Conservation (phyloP, 2,113 vertebrate species). For the Blennius ocellaris region DNA sequence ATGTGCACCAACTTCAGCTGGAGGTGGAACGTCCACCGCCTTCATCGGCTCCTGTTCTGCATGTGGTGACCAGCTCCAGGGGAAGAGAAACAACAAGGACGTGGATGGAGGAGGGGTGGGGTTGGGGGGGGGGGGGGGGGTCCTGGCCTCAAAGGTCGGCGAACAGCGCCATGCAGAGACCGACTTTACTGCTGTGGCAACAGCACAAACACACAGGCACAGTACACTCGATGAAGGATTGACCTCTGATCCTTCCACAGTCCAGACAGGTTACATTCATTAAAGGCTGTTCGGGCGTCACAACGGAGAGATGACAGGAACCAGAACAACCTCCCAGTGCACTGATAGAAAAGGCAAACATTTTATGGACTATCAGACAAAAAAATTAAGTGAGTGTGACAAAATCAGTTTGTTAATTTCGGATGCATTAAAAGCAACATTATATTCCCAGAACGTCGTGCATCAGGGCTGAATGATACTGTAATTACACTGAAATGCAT, state of each 20-base stretch:
- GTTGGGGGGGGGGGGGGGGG: background rate
- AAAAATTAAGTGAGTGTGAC: background rate
- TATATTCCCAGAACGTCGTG: too few relatives aligned
- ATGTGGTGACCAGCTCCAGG: background rate
- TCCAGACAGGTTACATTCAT: constrained; percentile 48
- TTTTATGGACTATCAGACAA: constrained; percentile 17
- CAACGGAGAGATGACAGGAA: background rate
- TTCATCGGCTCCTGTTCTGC: background rate
- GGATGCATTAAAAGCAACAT: too few relatives aligned
- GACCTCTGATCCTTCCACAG: constrained; percentile 42
- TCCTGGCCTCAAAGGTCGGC: constrained; percentile 24
- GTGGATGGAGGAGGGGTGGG: background rate
- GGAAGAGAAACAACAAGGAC: constrained; percentile 6
- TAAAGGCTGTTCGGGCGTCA: constrained; percentile 6
- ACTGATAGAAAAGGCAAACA: background rate
- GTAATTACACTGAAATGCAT: too few relatives aligned
- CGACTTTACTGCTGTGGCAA: constrained; percentile 18
- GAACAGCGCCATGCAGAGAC: constrained; percentile 16
- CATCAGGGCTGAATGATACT: too few relatives aligned
- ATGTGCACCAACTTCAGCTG: background rate
- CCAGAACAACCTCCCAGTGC: background rate
- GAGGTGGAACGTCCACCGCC: constrained; percentile 1
- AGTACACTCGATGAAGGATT: constrained; percentile 28
- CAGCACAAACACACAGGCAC: constrained; percentile 11
- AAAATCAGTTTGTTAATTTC: background rate